Evolutionary conservation across 2,113 vertebrate species (phyloP).

Genomic region (Albula goreensis): DNA sequence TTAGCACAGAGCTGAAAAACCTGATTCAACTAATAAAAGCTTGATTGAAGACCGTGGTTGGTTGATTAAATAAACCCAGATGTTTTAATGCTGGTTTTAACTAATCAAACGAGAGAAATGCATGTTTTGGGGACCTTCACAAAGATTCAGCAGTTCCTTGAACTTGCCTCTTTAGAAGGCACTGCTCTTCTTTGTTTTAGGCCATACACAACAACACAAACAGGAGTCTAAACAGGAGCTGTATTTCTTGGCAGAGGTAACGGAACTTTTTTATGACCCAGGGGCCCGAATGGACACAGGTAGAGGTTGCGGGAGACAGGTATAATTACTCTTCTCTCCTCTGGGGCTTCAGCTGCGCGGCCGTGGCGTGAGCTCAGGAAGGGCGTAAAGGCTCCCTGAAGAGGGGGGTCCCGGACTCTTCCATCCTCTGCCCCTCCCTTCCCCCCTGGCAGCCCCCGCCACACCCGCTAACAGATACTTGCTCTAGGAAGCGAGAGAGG

Average conservation of each 20-base stretch:
- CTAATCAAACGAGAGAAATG: neutral
- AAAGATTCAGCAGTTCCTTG: neutral
- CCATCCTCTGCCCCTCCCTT: neutral
- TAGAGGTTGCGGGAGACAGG: conserved; percentile 49
- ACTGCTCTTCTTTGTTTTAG: neutral
- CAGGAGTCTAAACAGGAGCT: conserved; percentile 25
- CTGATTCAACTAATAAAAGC: too few relatives aligned
- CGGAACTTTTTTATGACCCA: conserved; percentile 24
- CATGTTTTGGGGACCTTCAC: neutral
- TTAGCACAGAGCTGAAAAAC: too few relatives aligned
- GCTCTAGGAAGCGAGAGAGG: conserved; percentile 20
- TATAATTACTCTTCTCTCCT: conserved; percentile 50
- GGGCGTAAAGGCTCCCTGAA: conserved; percentile 1
- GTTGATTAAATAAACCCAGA: too few relatives aligned
- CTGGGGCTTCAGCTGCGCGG: conserved; percentile 43
- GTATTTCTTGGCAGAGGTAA: conserved; percentile 41
- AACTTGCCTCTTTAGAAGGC: neutral
- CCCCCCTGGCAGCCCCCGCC: neutral
- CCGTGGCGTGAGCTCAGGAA: conserved; percentile 7
- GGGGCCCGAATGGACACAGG: conserved; percentile 44
- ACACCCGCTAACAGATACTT: conserved; percentile 23
- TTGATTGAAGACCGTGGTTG: too few relatives aligned
- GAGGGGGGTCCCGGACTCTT: neutral
- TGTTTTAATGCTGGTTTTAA: too few relatives aligned
- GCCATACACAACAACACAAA: conserved; percentile 17